phyloP scores from a whole-genome alignment of 1,140 invertebrate genomes.

The Papilio glaucus region DNA sequence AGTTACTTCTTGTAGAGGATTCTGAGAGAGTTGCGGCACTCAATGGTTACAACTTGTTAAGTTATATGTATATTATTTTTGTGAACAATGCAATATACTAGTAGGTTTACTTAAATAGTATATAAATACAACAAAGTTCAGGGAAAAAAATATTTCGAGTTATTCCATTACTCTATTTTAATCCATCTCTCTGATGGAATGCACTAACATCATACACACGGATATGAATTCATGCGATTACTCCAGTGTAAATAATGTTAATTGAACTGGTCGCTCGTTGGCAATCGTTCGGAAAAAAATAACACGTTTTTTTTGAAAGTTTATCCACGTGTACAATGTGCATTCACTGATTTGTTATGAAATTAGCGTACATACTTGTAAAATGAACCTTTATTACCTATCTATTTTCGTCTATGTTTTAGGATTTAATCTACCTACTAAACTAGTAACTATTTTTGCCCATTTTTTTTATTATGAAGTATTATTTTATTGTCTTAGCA shows the following conservation, averaged over 20 bases:
- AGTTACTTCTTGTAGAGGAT: no score
- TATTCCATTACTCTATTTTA: neutral
- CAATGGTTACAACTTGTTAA: no score
- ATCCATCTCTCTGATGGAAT: neutral
- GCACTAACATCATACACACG: neutral
- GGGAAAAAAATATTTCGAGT: neutral
- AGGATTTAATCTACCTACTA: no score
- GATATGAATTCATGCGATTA: neutral
- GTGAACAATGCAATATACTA: no score
- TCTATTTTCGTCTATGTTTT: no score
- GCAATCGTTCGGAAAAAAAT: neutral
- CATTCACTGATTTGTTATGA: neutral
- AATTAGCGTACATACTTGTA: neutral
- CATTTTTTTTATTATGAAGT: no score
- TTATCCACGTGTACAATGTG: neutral
- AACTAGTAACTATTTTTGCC: no score
- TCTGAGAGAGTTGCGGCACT: no score
- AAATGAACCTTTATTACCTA: no score
- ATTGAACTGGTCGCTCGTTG: neutral
- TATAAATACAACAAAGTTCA: neutral
- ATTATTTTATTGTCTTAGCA: no score
- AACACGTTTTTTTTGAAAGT: neutral
- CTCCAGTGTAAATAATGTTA: neutral
- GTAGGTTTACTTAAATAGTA: no score
- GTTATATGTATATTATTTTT: no score